Evolutionary conservation across 1,140 invertebrate genomes (phyloP), one percentile per base, ranked within the genome.

Genomic region (Drosophila serrata): DNA sequence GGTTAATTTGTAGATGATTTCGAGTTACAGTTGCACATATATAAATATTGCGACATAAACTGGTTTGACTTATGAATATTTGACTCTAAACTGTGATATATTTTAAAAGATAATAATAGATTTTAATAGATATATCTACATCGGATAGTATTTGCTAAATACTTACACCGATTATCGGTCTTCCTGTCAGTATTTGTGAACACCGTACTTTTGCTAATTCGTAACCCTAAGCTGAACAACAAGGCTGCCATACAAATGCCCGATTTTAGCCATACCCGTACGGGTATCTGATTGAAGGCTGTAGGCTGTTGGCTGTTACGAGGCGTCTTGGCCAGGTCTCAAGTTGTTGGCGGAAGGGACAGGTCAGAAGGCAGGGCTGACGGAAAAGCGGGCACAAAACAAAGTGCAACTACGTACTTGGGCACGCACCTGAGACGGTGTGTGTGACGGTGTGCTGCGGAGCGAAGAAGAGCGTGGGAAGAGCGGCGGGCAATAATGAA

Each of bases 361-460:
- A 79, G 75, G 81, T 84, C 81, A 84, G 59, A 73, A 82, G 42
- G 49, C 49, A 78, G 65, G 42, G 67, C 77, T 65, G 57, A 63
- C 27, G 59, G 76, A 69, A 69, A 49, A 82, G 73, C 72, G 49
- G 65, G 39, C 69, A 79, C 59, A 75, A 79, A 63, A 53, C 68
- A 73, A 48, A 76, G 42, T 79, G 63, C 73, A 79, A 77, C 78
- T 48, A 56, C 22, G 70, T 76, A 87, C 82, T 87, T 76, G 80
- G 68, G 80, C 82, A 87, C 84, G 82, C 84, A 87, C 76, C 65
- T 53, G 62, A 75, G 65, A 40, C 42, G 19, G 43, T 39, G 19
- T 39, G 46, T 48, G 40, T 35, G 59, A 37, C 17, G 40, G 53
- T 58, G 57, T 58, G 65, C 43, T 51, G 48, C 29, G 63, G 43